Conservation (phyloP, 2,888 invertebrate genomes). For the Timandra comae region DNA sequence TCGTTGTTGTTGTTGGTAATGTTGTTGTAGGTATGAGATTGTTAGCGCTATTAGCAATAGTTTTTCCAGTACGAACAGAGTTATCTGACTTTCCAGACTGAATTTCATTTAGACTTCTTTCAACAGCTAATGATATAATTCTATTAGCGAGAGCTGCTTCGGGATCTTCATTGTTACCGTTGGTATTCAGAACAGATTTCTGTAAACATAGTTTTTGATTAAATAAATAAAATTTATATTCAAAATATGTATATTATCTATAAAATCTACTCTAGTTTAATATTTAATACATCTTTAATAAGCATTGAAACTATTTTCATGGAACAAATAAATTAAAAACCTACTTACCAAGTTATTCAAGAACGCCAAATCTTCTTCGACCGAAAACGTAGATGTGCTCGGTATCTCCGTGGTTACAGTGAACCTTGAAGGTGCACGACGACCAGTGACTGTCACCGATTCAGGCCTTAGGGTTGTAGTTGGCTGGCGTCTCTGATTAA, state of each 20-base stretch:
- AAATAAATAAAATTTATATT: background rate
- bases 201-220: slow-evolving; percentile 32
- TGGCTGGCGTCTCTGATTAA: slow-evolving; percentile 39
- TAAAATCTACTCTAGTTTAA: too few relatives aligned
- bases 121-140: slow-evolving; percentile 74
- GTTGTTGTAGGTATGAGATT: slow-evolving; percentile 40
- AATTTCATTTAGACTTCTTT: slow-evolving; percentile 66
- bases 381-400: slow-evolving; percentile 66
- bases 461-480: slow-evolving; percentile 36
- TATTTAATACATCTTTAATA: too few relatives aligned
- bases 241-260: background rate
- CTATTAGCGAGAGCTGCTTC: slow-evolving; percentile 71
- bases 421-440: slow-evolving; percentile 38
- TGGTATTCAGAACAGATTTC: slow-evolving; percentile 64
- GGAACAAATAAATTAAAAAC: too few relatives aligned
- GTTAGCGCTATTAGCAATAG: slow-evolving; percentile 35
- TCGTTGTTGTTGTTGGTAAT: slow-evolving; percentile 32
- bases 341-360: slow-evolving; percentile 76
- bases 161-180: slow-evolving; percentile 53
- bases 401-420: slow-evolving; percentile 58
- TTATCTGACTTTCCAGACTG: slow-evolving; percentile 42
- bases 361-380: slow-evolving; percentile 77
- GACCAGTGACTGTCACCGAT: slow-evolving; percentile 32
- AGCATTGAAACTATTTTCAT: too few relatives aligned
- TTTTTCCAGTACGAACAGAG: slow-evolving; percentile 45